Base-by-base conservation (phyloP, 2,888 invertebrate genomes). In the Thyatira batis region DNA sequence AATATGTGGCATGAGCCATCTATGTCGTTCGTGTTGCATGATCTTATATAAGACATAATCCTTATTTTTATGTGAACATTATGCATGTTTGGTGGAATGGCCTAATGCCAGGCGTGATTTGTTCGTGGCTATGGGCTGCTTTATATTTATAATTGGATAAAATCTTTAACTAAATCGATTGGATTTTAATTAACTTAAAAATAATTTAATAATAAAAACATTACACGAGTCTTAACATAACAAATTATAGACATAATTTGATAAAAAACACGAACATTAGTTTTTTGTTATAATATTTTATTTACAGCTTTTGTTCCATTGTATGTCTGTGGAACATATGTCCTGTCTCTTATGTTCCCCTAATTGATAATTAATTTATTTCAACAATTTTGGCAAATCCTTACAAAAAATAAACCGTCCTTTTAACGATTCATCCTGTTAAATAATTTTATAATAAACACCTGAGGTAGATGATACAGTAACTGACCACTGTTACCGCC, bases 1-100 rank as follows among this genome's bases (percentile, higher is more conserved):
- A 84, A 82, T 82, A 82, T 78, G 82, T 86, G 90, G 88, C 86
- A 89, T 90, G 89, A 80, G 89, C 89, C 89, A 85, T 89, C 74
- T 73, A 76, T 91, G 91, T 92, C 89, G 90, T 92, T 85, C 85
- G 89, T 91, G 87, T 88, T 91, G 92, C 91, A 92, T 92, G 92
- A 80, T 80, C 76, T 86, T 82, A 82, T 84, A 79, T 84, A 85
- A 83, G 79, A 81, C 73, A 78, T 84, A 78, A 69, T 83, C 73
- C 76, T 78, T 82, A 81, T 84, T 79, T 84, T 78, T 79, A 82
- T 85, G 86, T 87, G 82, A 78, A 84, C 78, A 83, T 78, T 84
- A 68, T 88, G 90, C 90, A 90, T 91, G 91, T 83, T 87, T 86
- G 85, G 86, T 90, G 89, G 87, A 85, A 86, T 84, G 87, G 89